A percentile compares a stretch with the other conserved stretches of the same genome.
phyloP scores from a whole-genome alignment of 2,888 invertebrate genomes.

The Zaprionus obscuricornis region DNA sequence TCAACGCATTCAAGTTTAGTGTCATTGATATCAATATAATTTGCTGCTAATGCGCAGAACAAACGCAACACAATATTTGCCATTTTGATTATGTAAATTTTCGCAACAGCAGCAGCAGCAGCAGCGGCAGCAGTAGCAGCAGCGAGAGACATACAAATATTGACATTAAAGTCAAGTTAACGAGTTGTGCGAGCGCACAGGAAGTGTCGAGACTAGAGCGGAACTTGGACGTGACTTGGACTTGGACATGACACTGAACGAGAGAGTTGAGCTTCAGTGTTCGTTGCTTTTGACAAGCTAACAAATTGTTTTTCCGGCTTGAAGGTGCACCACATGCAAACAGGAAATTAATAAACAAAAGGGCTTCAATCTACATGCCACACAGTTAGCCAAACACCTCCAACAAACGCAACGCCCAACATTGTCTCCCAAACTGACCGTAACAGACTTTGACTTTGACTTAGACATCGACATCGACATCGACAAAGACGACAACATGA shows the following conservation, averaged over 20 bases:
- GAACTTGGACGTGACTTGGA: constrained; percentile 49
- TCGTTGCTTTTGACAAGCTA: constrained; percentile 72
- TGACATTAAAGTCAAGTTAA: constrained; percentile 61
- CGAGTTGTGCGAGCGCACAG: constrained; percentile 43
- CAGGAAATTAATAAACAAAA: constrained; percentile 76
- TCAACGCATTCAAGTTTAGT: no score
- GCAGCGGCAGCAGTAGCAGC: no score
- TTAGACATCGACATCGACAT: constrained; percentile 5
- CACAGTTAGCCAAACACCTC: not conserved
- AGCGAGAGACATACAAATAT: constrained; percentile 52
- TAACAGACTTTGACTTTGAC: constrained; percentile 20
- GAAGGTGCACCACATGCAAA: constrained; percentile 77
- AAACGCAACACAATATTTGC: constrained; percentile 62
- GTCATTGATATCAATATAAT: constrained; percentile 64
- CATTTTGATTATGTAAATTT: constrained; percentile 68
- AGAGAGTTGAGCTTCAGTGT: constrained; percentile 27
- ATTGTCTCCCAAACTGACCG: constrained; percentile 44
- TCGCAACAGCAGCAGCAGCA: constrained; percentile 15
- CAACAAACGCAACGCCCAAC: no score
- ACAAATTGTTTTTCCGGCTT: constrained; percentile 77
- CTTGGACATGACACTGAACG: constrained; percentile 13
- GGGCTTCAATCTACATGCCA: constrained; percentile 20
- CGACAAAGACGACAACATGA: no score
- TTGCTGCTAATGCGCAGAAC: constrained; percentile 62
- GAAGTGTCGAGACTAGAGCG: constrained; percentile 29